phyloP scores from a whole-genome alignment of 2,797 vertebrate genomes.

The Malacoraja senta region DNA sequence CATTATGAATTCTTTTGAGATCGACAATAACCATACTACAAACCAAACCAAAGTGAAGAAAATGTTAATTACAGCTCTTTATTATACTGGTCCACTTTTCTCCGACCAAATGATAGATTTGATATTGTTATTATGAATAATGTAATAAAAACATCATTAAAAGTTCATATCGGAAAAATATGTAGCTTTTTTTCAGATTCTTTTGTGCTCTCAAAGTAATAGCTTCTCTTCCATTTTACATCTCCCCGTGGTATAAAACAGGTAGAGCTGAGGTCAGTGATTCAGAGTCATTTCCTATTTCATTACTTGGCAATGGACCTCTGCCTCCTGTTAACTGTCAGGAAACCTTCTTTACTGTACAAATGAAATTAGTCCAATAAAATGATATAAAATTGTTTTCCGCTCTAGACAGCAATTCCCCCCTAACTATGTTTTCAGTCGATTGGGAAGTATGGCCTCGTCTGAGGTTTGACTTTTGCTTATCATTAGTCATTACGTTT shows the following conservation, averaged over 20 bases:
- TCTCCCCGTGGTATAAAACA: not conserved
- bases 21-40: not conserved
- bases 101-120: not conserved
- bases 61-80: constrained; percentile 7
- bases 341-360: not conserved
- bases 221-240: not conserved
- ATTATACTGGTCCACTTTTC: not conserved
- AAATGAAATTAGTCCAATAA: not conserved
- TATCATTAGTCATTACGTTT: not conserved
- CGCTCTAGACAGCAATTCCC: not conserved
- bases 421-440: no score
- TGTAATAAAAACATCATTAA: not conserved
- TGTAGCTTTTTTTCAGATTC: not conserved
- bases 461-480: not conserved
- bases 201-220: not conserved
- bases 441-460: not conserved
- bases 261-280: not conserved
- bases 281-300: not conserved
- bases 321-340: not conserved
- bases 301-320: constrained; percentile 1
- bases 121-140: not conserved
- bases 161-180: not conserved
- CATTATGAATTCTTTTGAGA: constrained; percentile 24
- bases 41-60: not conserved
- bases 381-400: not conserved